phyloP scores from a whole-genome alignment of 2,888 invertebrate species.

The Eupithecia inturbata region DNA sequence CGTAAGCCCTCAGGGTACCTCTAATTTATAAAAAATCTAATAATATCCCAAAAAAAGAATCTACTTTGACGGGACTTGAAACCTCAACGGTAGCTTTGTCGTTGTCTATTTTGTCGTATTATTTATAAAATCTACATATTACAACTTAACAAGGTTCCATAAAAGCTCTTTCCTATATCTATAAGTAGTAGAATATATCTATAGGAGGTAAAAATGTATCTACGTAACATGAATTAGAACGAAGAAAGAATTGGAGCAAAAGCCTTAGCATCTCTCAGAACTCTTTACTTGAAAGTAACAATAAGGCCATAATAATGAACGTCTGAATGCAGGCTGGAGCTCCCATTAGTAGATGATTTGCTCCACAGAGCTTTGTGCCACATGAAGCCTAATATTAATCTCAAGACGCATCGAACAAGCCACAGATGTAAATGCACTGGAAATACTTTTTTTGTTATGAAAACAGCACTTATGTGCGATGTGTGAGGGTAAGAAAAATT shows the following conservation, averaged over 20 bases:
- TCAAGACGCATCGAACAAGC: conserved; percentile 39
- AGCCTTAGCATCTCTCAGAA: not conserved
- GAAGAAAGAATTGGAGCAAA: conserved; percentile 5
- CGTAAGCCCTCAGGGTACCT: too few species aligned
- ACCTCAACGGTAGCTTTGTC: too few species aligned
- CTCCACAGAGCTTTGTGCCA: conserved; percentile 48
- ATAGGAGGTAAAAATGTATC: not conserved
- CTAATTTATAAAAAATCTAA: too few species aligned
- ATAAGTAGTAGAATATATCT: too few species aligned
- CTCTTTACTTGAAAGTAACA: conserved; percentile 10
- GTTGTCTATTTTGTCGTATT: too few species aligned
- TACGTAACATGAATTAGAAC: not conserved
- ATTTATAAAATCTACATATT: not conserved
- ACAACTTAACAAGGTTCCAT: not conserved
- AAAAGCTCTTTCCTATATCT: not conserved
- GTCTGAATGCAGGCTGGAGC: conserved; percentile 45
- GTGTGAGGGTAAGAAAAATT: too few species aligned
- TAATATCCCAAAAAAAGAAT: too few species aligned
- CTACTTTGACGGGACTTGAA: too few species aligned
- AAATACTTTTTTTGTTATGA: not conserved
- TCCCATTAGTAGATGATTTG: conserved; percentile 44
- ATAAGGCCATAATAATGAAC: conserved; percentile 18
- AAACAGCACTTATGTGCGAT: too few species aligned
- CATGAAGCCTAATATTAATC: conserved; percentile 47
- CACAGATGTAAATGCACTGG: conserved; percentile 24